phyloP scores from a whole-genome alignment of 2,113 vertebrate species.

The Phocoena sinus region DNA sequence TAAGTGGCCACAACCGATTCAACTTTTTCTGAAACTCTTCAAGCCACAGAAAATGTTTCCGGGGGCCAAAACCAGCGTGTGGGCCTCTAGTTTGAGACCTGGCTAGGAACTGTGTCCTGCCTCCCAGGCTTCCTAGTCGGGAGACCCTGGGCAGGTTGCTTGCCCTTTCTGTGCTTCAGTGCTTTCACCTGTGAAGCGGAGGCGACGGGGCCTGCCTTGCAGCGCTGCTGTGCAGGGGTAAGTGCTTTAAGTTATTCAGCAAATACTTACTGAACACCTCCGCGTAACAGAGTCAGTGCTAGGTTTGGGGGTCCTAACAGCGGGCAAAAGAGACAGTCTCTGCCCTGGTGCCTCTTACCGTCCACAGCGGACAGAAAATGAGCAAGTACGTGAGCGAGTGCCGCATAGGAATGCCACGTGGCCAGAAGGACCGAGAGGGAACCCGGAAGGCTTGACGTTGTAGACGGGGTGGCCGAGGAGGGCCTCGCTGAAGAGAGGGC shows the following conservation, averaged over 20 bases:
- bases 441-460: rapidly evolving
- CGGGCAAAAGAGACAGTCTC: neutral
- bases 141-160: too few species aligned
- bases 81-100: neutral
- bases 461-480: neutral
- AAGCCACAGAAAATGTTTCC: neutral
- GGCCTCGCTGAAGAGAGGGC: neutral
- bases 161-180: neutral
- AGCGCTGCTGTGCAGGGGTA: rapidly evolving
- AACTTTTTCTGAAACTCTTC: neutral
- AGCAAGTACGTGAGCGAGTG: too few species aligned
- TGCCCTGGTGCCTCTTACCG: too few species aligned
- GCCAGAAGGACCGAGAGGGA: too few species aligned
- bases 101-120: neutral
- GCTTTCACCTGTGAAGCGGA: neutral
- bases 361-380: neutral
- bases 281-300: neutral
- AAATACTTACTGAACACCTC: neutral
- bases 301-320: neutral
- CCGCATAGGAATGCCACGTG: neutral
- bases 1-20: neutral
- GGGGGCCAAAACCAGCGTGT: neutral
- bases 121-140: too few species aligned
- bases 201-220: neutral
- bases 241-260: neutral